Evolutionary conservation across 2,113 vertebrate species (phyloP).

Genomic region (Amphilophus citrinellus): DNA sequence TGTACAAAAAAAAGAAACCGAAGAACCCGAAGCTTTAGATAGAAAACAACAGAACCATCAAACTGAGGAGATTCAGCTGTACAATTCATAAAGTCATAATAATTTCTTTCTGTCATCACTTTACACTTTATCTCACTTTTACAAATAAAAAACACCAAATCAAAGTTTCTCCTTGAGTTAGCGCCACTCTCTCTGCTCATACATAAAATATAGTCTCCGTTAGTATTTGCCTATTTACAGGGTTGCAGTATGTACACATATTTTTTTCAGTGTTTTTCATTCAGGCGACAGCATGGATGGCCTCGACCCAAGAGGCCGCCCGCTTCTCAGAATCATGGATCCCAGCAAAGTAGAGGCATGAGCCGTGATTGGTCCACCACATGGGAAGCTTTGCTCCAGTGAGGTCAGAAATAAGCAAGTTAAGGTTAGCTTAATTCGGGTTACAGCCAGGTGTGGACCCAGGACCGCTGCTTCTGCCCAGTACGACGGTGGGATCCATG

Average conservation of each 20-base stretch:
- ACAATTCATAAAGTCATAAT: constrained; percentile 62
- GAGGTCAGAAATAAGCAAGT: neutral
- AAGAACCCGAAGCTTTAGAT: constrained; percentile 43
- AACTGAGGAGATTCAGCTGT: constrained; percentile 68
- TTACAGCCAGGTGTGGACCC: neutral
- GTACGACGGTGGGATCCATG: constrained; percentile 8
- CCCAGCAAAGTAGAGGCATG: constrained; percentile 29
- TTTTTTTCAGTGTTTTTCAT: constrained; percentile 51
- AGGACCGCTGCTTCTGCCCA: neutral
- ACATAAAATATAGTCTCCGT: constrained; percentile 84
- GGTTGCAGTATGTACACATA: constrained; percentile 63
- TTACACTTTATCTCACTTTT: constrained; percentile 59
- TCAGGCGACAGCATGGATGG: constrained; percentile 39
- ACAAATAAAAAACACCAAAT: constrained; percentile 66
- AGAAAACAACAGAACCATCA: constrained; percentile 66
- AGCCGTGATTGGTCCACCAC: neutral
- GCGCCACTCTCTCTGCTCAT: constrained; percentile 66
- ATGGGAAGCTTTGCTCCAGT: neutral
- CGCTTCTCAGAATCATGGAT: neutral
- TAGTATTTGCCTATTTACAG: constrained; percentile 83
- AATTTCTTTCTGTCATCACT: constrained; percentile 20
- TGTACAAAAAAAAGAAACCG: constrained; percentile 77
- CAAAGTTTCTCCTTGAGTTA: constrained; percentile 74
- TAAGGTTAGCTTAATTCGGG: neutral
- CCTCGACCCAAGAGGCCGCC: constrained; percentile 50